Conservation (phyloP, 1,140 invertebrate species). For the Cardiocondyla obscurior region DNA sequence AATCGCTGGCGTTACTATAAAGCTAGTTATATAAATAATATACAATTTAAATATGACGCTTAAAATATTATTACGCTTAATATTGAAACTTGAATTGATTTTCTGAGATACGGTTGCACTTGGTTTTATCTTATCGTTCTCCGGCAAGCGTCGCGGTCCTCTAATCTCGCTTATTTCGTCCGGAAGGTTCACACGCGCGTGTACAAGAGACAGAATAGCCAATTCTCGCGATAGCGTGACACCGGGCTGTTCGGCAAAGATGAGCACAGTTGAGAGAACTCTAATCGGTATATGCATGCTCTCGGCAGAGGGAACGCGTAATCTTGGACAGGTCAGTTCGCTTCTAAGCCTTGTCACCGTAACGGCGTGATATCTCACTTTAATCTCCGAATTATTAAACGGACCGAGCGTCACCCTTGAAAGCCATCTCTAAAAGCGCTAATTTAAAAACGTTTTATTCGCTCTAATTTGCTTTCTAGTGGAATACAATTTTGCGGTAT, state of each 20-base stretch:
- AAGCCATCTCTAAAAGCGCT: neutral
- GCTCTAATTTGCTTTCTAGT: neutral
- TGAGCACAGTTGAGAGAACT: neutral
- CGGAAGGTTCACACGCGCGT: neutral
- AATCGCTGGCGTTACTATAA: neutral
- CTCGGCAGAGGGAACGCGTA: conserved; percentile 3
- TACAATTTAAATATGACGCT: neutral
- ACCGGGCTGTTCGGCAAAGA: conserved; percentile 6
- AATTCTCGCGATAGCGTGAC: conserved; percentile 34
- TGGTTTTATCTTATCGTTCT: neutral
- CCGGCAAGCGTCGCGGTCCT: neutral
- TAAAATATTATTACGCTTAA: neutral
- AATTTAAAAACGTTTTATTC: neutral
- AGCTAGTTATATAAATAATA: neutral
- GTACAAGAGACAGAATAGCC: neutral
- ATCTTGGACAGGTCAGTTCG: conserved; percentile 36
- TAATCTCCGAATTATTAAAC: conserved; percentile 10
- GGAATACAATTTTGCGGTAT: neutral
- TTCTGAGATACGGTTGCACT: neutral
- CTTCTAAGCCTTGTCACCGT: neutral
- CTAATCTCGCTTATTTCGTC: neutral
- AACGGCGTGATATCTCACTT: conserved; percentile 28
- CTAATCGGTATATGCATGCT: conserved; percentile 28
- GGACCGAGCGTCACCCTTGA: too few species aligned
- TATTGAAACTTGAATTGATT: neutral